phyloP scores from a whole-genome alignment of 2,797 vertebrate species.

The Brachymystax lenok region DNA sequence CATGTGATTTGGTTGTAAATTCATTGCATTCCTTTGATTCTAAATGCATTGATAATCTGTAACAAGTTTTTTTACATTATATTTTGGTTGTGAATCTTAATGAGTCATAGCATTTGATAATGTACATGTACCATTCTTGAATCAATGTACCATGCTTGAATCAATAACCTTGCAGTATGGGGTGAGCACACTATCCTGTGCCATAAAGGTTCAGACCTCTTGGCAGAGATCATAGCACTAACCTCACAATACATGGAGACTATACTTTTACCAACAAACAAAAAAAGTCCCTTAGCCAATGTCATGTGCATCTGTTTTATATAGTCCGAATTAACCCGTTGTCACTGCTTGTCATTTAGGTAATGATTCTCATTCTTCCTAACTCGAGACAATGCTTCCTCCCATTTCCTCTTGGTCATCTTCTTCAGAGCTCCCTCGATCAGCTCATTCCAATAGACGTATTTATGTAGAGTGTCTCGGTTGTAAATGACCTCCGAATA shows the following conservation, averaged over 20 bases:
- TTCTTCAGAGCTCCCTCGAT: slow-evolving; percentile 15
- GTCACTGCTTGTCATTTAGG: slow-evolving; percentile 8
- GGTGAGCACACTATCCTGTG: too few species aligned
- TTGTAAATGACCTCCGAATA: slow-evolving; percentile 17
- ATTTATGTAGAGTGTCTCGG: slow-evolving; percentile 17
- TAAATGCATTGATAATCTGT: neutral
- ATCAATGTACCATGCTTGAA: too few species aligned
- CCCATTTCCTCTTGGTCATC: slow-evolving; percentile 29
- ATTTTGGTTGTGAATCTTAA: neutral
- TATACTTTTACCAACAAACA: neutral
- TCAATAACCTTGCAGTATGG: too few species aligned
- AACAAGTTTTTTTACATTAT: neutral
- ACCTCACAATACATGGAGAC: neutral
- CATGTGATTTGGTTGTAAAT: neutral
- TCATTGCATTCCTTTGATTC: slow-evolving; percentile 4
- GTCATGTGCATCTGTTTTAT: neutral
- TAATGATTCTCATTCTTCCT: slow-evolving; percentile 25
- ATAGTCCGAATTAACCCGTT: neutral
- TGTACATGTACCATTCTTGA: neutral
- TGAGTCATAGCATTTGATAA: neutral
- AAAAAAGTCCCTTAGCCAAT: neutral
- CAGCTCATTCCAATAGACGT: slow-evolving; percentile 18
- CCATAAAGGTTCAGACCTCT: too few species aligned
- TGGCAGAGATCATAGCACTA: too few species aligned
- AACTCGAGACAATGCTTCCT: slow-evolving; percentile 7